Evolutionary conservation across 1,140 invertebrate genomes (phyloP), one percentile per base, ranked within the genome.

Genomic region (Apis florea): DNA sequence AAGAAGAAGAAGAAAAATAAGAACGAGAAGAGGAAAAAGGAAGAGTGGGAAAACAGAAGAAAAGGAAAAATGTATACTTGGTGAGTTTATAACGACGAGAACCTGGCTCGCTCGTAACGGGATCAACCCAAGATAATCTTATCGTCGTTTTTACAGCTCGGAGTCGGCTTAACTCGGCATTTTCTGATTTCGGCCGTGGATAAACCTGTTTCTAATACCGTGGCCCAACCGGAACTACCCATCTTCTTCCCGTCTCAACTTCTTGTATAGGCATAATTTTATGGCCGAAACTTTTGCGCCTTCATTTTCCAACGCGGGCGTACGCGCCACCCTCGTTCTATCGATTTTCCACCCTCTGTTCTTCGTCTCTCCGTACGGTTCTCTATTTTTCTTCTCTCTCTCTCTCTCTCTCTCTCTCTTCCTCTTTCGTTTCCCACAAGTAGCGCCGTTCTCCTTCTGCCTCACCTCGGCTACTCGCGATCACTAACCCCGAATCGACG

Each of bases 231-330:
- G 26, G 58, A 21, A 31, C 56, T 40, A 26, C 4, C 17, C 26
- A 11, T 1, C 13, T 66, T 21, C 58, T 21, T 74, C 40, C 54
- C 24, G 71, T 81, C 75, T 64, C 53, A 75, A 21, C 72, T 67
- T 61, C 64, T n/a, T n/a, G n/a, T 47, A 63, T 74, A 69, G 54
- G 51, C 71, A 81, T 68, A 81, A 86, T 87, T 86, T 81, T 84
- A 86, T 77, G 70, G 63, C 78, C 82, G 73, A 87, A 83, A 87
- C 76, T 87, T 87, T 87, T 86, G 85, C 77, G 69, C 82, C 85
- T 86, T 81, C 85, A 56, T 86, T 87, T 84, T 81, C 85, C 69
- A 66, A 24, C 61, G n/a, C 31, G 21, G 69, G 79, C 54, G 70
- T 72, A 79, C 77, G 47, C 77, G 79, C n/a, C n/a, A 84, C 72